These are phyloP conservation scores for Lepus townsendii DNA, from an alignment of 2,797 vertebrate genomes.

Conservation along the genomic window DNA sequence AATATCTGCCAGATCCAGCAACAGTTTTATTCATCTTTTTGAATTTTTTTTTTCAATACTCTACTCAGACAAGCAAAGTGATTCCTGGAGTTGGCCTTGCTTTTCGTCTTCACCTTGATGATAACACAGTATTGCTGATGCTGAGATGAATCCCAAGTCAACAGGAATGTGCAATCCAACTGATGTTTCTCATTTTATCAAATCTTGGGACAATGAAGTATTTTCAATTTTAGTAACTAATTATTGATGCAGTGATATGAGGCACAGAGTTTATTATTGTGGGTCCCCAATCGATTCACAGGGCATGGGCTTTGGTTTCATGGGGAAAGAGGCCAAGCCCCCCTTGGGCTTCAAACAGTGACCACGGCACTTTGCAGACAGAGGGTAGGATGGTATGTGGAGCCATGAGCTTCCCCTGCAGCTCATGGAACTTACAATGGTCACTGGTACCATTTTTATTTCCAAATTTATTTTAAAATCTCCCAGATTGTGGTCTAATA, in stretches of 20 bases:
- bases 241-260: background rate
- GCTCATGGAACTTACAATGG: background rate
- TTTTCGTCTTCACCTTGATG: background rate
- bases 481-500: background rate
- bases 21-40: background rate
- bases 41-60: background rate
- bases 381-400: background rate
- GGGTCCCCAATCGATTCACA: background rate
- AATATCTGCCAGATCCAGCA: background rate
- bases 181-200: background rate
- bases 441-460: background rate
- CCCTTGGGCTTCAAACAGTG: background rate
- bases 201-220: background rate
- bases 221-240: constrained; percentile 8
- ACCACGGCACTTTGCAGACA: background rate
- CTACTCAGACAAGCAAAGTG: background rate
- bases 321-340: background rate
- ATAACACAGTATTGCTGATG: too few species aligned
- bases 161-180: background rate
- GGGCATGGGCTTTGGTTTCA: background rate
- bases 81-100: background rate
- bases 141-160: background rate
- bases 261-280: background rate
- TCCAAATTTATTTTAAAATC: constrained; percentile 35
- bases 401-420: background rate